These are phyloP conservation scores for Oscheius sp. DNA, from an alignment of 1,140 invertebrate genomes.

Conservation along the genomic window DNA sequence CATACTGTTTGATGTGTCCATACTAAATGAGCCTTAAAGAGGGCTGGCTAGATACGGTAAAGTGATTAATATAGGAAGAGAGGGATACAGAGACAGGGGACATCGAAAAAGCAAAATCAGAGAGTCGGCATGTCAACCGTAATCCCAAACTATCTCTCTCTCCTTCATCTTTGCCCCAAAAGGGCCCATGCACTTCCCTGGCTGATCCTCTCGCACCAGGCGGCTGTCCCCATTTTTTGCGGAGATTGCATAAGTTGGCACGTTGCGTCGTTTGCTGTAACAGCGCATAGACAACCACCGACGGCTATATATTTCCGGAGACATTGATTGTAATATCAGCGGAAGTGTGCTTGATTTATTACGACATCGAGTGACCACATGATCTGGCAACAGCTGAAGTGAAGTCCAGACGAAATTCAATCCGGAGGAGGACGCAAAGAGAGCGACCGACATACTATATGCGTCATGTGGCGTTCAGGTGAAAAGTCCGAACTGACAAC, in stretches of 20 bases:
- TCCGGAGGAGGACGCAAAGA: neutral
- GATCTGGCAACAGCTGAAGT: neutral
- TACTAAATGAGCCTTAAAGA: too few relatives aligned
- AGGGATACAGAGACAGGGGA: too few relatives aligned
- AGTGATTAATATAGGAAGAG: too few relatives aligned
- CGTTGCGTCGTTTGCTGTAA: slow-evolving; percentile 1
- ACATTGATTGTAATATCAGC: slow-evolving; percentile 10
- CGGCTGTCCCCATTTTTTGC: neutral
- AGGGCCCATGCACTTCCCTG: too few relatives aligned
- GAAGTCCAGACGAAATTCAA: neutral
- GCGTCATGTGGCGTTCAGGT: slow-evolving; percentile 2
- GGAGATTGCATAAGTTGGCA: slow-evolving; percentile 3
- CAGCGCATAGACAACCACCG: neutral
- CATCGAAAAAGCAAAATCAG: too few relatives aligned
- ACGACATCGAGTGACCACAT: neutral
- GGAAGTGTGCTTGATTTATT: slow-evolving; percentile 3
- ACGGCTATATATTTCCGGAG: neutral
- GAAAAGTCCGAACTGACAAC: slow-evolving; percentile 7
- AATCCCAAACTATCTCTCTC: too few relatives aligned
- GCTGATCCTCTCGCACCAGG: too few relatives aligned
- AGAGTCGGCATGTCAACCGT: too few relatives aligned
- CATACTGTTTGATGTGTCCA: too few relatives aligned
- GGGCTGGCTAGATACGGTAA: too few relatives aligned
- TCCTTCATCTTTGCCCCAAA: too few relatives aligned
- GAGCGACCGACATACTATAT: neutral